Percentiles rank a stretch among this genome's conserved stretches.
phyloP scores from a whole-genome alignment of 2,797 vertebrate species.

The Hoplostethus atlanticus region DNA sequence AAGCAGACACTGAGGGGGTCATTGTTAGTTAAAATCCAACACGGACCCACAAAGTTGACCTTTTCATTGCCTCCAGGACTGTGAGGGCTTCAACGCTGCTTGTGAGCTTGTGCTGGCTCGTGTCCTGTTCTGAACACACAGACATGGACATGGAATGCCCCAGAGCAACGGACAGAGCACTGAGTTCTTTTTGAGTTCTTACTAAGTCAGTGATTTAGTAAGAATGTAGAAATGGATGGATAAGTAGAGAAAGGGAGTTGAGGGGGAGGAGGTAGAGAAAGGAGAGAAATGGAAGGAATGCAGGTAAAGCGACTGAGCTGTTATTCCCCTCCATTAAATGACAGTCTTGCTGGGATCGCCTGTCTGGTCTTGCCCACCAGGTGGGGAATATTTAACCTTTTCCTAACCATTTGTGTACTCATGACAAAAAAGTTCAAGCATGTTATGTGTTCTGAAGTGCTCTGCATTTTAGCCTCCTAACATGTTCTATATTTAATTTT shows the following conservation, averaged over 20 bases:
- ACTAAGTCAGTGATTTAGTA: constrained; percentile 1
- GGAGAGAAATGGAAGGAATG: constrained; percentile 64
- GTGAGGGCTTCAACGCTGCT: constrained; percentile 40
- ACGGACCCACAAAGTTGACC: constrained; percentile 65
- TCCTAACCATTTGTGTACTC: constrained; percentile 24
- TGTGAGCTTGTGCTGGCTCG: constrained; percentile 47
- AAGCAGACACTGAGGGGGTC: constrained; percentile 68
- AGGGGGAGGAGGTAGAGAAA: background rate
- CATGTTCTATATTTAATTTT: too few relatives aligned
- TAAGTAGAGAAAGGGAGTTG: constrained; percentile 2
- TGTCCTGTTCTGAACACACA: constrained; percentile 23
- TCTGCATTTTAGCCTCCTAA: too few relatives aligned
- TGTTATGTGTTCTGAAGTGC: background rate
- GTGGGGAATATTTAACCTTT: constrained; percentile 34
- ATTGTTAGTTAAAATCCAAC: constrained; percentile 70
- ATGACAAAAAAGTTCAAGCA: background rate
- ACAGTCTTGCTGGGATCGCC: constrained; percentile 37
- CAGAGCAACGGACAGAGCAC: background rate
- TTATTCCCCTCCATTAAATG: constrained; percentile 56
- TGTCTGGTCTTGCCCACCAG: constrained; percentile 70
- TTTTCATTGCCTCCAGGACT: constrained; percentile 65
- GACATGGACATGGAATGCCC: background rate
- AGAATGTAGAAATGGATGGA: constrained; percentile 26
- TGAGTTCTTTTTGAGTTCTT: background rate
- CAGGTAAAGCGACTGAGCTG: constrained; percentile 52